phyloP scores from a whole-genome alignment of 2,888 invertebrate genomes.

The Troides oblongomaculatus region DNA sequence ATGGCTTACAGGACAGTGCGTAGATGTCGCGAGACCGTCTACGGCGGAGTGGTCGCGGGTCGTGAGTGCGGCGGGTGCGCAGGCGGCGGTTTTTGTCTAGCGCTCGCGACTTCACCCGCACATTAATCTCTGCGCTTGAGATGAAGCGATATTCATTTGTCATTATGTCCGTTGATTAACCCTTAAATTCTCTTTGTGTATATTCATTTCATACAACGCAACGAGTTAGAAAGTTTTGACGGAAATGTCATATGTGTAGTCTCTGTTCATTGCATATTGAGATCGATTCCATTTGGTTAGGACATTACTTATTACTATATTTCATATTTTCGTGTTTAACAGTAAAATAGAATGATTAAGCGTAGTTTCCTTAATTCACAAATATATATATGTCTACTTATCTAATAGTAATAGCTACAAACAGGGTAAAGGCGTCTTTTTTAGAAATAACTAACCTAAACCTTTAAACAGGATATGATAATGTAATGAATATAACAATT shows the following conservation, averaged over 20 bases:
- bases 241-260: background rate
- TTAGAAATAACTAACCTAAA: constrained; percentile 43
- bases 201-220: constrained; percentile 48
- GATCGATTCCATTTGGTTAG: too few relatives aligned
- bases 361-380: too few relatives aligned
- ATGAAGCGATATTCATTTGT: constrained; percentile 79
- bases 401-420: too few relatives aligned
- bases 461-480: constrained; percentile 56
- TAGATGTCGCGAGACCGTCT: constrained; percentile 67
- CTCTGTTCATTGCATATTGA: background rate
- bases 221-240: background rate
- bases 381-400: too few relatives aligned
- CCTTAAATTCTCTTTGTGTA: constrained; percentile 65
- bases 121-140: constrained; percentile 73
- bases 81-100: constrained; percentile 74
- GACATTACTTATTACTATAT: too few relatives aligned
- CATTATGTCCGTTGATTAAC: constrained; percentile 73
- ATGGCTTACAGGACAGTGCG: constrained; percentile 63
- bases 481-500: background rate
- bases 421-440: background rate
- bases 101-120: constrained; percentile 59
- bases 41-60: constrained; percentile 59
- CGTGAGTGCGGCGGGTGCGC: constrained; percentile 66
- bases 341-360: too few relatives aligned
- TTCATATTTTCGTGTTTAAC: too few relatives aligned